A percentile compares a stretch with the other conserved stretches of the same genome.
These are phyloP conservation scores for Acanthococcus lagerstroemiae DNA, from an alignment of 2,888 invertebrate genomes.

Conservation along the genomic window DNA sequence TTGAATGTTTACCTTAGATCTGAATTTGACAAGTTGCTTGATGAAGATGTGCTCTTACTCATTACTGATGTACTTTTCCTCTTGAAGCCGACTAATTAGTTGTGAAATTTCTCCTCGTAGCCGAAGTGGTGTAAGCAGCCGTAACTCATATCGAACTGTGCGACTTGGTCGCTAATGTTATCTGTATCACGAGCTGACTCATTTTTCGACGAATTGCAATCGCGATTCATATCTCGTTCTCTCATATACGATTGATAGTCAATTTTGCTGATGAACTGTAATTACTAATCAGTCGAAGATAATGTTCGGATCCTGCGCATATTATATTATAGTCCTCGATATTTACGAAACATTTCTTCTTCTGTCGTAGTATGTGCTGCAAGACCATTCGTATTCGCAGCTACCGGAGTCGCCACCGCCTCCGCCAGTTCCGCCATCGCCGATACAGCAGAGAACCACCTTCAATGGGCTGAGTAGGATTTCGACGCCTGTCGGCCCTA, in stretches of 20 bases:
- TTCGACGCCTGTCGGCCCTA: conserved; percentile 3
- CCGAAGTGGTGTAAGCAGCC: no score
- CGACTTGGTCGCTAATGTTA: no score
- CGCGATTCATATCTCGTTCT: not conserved
- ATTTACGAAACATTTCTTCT: no score
- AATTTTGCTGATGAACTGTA: no score
- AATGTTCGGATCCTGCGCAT: not conserved
- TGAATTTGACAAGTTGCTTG: no score
- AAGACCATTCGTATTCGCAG: conserved; percentile 24
- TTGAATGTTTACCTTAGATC: no score
- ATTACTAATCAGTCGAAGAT: not conserved
- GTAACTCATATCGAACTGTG: no score
- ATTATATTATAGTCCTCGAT: not conserved
- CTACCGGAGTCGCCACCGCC: conserved; percentile 23
- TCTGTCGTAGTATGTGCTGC: conserved; percentile 21
- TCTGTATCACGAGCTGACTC: not conserved
- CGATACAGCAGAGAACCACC: conserved; percentile 9
- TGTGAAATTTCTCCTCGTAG: no score
- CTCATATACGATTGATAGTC: not conserved
- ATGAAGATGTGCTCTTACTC: no score
- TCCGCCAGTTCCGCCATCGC: conserved; percentile 16
- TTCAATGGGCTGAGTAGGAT: conserved; percentile 15
- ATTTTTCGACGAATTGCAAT: not conserved
- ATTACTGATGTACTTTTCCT: no score
- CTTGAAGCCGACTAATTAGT: no score